Evolutionary conservation across 2,888 invertebrate genomes (phyloP), one percentile per base, ranked within the genome.

Genomic region (Nymphalis urticae): DNA sequence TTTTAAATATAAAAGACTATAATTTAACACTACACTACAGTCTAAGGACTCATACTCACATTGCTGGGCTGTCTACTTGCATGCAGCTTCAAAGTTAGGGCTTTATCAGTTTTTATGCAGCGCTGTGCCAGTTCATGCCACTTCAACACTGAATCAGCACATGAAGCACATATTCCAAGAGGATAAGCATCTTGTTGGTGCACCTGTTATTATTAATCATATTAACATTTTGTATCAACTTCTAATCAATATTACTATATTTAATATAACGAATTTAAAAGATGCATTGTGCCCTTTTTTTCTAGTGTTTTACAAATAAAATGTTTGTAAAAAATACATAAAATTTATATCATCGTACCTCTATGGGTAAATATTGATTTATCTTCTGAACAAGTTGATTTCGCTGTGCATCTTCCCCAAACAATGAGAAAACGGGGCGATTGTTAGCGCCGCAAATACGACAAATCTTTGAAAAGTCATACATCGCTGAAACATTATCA

Each of bases 361-460:
- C 88, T 75, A 95, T 93, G 1, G 95, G 95, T 65, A 96, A 85
- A 84, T 95, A 93, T 72, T 92, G 90, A 73, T 94, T 90, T 75
- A 96, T 95, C 88, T 95, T 95, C 2, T 86, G 90, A 27, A 93
- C 89, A 17, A 96, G 80, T 67, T 94, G 91, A 76, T 94, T 94
- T 74, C 93, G 92, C 13, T 92, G 75, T 1, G 95, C 95, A 78
- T 95, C 95, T 0, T 92, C 94, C 19, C 92, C 88, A 77, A 94
- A 95, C 77, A 96, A 95, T 9, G 94, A 94, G 66, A 95, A 92
- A 27, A 94, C 83, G 70, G 90, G 86, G 68, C 93, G 90, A 32
- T 89, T 92, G 42, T 85, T 75, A 56, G 88, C 90, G 24, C 94
- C 95, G 79, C 95, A 95, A 51, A 93, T 84, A 64, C 95, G 88